Conservation (phyloP, 2,113 vertebrate species). For the Brachyhypopomus occidentalis region DNA sequence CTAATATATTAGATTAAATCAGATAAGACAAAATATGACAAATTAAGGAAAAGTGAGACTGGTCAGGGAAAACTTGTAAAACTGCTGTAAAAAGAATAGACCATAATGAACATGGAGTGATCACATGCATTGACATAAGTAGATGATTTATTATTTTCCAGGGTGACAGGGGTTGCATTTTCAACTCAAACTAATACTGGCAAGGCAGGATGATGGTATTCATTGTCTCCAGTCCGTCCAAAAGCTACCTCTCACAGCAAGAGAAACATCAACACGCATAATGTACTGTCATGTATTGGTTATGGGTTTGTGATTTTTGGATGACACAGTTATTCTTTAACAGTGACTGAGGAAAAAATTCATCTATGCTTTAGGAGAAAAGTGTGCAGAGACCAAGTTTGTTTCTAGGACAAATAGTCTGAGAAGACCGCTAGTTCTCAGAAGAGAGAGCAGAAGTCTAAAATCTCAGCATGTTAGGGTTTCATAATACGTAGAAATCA, state of each 20-base stretch:
- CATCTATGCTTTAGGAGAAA: conserved; percentile 35
- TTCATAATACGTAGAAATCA: neutral
- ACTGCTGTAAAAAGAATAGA: no score
- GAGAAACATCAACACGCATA: neutral
- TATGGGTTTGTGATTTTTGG: neutral
- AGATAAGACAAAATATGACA: no score
- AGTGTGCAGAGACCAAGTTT: conserved; percentile 3
- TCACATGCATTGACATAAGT: neutral
- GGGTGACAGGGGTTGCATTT: neutral
- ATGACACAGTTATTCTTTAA: conserved; percentile 44
- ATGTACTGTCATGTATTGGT: neutral
- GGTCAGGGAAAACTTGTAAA: no score
- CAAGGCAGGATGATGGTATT: neutral
- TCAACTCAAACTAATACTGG: neutral
- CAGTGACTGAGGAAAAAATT: neutral
- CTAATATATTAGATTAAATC: no score
- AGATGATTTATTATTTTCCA: conserved; percentile 3
- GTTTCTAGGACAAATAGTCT: neutral
- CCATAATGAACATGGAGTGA: neutral
- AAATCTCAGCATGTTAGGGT: neutral
- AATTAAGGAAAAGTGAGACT: no score
- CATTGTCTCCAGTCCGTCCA: neutral
- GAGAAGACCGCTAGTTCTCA: neutral
- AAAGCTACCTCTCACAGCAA: no score
- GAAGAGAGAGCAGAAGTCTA: conserved; percentile 19